Evolutionary conservation across 2,888 invertebrate species (phyloP).

Genomic region (Latrodectus hesperus): DNA sequence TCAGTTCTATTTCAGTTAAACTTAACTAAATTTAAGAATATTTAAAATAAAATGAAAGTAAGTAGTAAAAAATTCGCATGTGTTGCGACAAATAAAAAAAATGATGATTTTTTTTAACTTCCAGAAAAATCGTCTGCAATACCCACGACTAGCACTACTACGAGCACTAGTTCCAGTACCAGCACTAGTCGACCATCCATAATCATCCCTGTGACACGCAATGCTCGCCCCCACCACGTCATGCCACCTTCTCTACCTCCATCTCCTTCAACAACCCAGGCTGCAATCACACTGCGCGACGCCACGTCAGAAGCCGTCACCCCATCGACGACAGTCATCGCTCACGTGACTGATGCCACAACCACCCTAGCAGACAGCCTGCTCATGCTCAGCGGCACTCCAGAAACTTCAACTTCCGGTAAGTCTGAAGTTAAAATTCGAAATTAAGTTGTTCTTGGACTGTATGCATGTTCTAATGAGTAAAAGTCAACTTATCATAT

Average conservation of each 20-base stretch:
- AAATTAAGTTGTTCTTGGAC: too few species aligned
- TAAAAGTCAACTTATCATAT: too few species aligned
- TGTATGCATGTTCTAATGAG: too few species aligned
- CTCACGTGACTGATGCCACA: conserved; percentile 24
- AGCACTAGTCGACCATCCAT: conserved; percentile 66
- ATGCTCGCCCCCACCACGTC: conserved; percentile 41
- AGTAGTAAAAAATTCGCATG: too few species aligned
- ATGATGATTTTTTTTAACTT: not conserved
- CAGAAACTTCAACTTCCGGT: conserved; percentile 63
- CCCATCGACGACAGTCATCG: not conserved
- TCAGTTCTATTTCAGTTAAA: too few species aligned
- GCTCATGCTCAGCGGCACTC: conserved; percentile 52
- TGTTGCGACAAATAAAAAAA: too few species aligned
- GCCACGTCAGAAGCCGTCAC: conserved; percentile 5
- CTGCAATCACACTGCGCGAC: conserved; percentile 16
- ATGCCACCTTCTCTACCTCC: conserved; percentile 38
- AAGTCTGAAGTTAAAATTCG: not conserved
- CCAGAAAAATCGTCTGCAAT: conserved; percentile 55
- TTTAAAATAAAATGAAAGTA: too few species aligned
- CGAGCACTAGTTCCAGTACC: conserved; percentile 61
- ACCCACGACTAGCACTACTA: conserved; percentile 55
- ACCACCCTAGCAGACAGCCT: conserved; percentile 60
- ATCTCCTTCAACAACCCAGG: conserved; percentile 17
- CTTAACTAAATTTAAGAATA: too few species aligned
- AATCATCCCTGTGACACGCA: conserved; percentile 68